Conservation (phyloP, 1,140 invertebrate species). For the Pachyrhynchus sulphureomaculatus region DNA sequence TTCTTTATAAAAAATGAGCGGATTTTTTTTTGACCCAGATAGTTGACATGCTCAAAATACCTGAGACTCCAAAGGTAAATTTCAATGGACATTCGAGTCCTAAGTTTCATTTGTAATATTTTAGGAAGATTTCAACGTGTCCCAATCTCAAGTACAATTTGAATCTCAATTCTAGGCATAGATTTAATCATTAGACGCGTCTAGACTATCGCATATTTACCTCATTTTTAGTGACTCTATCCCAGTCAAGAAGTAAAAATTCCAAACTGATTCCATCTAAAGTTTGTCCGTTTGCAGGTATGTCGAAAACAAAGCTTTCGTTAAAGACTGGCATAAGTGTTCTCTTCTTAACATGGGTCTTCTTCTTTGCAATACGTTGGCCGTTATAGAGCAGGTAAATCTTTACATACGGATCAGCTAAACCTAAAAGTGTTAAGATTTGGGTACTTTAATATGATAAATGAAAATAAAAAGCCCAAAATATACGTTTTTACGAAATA, state of each 20-base stretch:
- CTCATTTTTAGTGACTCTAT: conserved; percentile 97
- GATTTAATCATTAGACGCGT: too few relatives aligned
- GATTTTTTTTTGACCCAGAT: too few relatives aligned
- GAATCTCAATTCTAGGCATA: too few relatives aligned
- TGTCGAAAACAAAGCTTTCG: conserved; percentile 91
- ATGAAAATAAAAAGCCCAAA: not conserved
- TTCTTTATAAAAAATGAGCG: too few relatives aligned
- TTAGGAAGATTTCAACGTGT: too few relatives aligned
- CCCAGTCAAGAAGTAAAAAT: conserved; percentile 94
- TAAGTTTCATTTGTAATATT: too few relatives aligned
- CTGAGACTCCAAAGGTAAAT: too few relatives aligned
- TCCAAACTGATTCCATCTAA: conserved; percentile 90
- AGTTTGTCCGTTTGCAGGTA: conserved; percentile 70
- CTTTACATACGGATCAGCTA: conserved; percentile 95
- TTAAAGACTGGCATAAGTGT: conserved; percentile 98
- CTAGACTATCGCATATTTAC: too few relatives aligned
- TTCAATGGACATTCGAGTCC: too few relatives aligned
- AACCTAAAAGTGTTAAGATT: conserved; percentile 28
- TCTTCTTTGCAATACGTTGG: conserved; percentile 98
- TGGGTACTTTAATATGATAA: not conserved
- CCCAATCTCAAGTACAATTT: too few relatives aligned
- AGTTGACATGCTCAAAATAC: too few relatives aligned
- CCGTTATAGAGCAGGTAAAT: conserved; percentile 92
- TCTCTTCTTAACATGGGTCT: conserved; percentile 97
- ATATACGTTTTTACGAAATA: too few relatives aligned